Percentiles rank a stretch among this genome's conserved stretches.
These are phyloP conservation scores for Halocynthia aurantium DNA, from an alignment of 23 tunicate genomes.

Conservation along the genomic window DNA sequence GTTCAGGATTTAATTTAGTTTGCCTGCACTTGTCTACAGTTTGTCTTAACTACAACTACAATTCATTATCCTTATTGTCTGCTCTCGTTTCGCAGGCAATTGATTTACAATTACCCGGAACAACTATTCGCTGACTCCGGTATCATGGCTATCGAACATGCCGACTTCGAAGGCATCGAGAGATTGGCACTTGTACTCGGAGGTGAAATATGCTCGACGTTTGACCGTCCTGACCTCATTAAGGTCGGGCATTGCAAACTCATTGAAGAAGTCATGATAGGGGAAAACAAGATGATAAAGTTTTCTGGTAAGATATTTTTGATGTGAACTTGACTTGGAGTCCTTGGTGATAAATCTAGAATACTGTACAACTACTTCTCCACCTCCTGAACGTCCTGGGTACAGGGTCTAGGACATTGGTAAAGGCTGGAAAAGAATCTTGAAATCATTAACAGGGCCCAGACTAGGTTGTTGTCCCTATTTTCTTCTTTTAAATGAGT, in stretches of 20 bases:
- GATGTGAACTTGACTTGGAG: background rate
- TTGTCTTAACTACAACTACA: background rate
- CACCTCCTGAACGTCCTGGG: background rate
- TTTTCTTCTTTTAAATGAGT: too few relatives aligned
- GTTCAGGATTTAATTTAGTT: background rate
- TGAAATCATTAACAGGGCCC: too few relatives aligned
- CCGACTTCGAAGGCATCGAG: conserved; percentile 99
- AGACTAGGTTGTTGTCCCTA: too few relatives aligned
- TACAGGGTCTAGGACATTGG: too few relatives aligned
- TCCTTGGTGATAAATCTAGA: background rate
- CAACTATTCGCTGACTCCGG: conserved; percentile 97
- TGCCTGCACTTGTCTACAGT: background rate
- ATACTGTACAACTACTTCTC: background rate
- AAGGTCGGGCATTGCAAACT: conserved; percentile 90
- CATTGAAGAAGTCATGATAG: conserved; percentile 97
- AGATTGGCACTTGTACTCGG: conserved; percentile 98
- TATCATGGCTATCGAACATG: conserved; percentile 99
- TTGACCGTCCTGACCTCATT: conserved; percentile 89
- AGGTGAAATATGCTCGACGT: conserved; percentile 97
- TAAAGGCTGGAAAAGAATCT: background rate
- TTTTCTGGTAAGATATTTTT: conserved; percentile 46
- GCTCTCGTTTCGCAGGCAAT: conserved; percentile 43
- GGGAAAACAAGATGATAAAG: conserved; percentile 87
- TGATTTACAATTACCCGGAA: conserved; percentile 99
- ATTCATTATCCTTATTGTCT: background rate